These are phyloP conservation scores for Pterocles burchelli DNA, from an alignment of 2,113 vertebrate genomes.

Conservation along the genomic window DNA sequence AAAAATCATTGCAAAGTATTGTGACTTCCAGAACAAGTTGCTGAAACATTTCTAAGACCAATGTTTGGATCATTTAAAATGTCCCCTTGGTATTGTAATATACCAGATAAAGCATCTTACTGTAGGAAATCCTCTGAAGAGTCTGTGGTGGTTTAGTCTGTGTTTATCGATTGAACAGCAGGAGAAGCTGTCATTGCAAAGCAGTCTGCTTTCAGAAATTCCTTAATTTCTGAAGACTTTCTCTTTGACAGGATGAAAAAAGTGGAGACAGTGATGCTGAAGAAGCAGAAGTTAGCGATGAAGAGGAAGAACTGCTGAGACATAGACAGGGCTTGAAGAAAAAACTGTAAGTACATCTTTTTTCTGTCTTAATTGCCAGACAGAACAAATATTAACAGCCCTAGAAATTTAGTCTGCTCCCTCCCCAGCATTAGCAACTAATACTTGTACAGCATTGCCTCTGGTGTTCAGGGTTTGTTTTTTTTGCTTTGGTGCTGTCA, in stretches of 20 bases:
- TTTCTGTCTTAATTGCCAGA: not conserved
- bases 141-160: not conserved
- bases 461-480: not conserved
- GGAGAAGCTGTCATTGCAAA: not conserved
- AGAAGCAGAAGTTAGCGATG: conserved; percentile 63
- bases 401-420: not conserved
- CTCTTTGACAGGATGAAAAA: conserved; percentile 56
- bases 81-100: not conserved
- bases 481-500: not conserved
- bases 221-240: not conserved
- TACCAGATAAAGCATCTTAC: not conserved
- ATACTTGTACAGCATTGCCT: not conserved
- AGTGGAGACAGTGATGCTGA: conserved; percentile 53
- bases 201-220: not conserved
- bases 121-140: not conserved
- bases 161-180: not conserved
- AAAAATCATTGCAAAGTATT: not conserved
- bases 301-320: conserved; percentile 81
- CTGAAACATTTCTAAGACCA: not conserved
- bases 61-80: not conserved
- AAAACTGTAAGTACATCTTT: conserved; percentile 81
- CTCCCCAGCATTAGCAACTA: not conserved
- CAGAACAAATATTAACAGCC: not conserved
- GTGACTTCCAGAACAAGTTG: not conserved
- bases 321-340: conserved; percentile 69